Base-by-base conservation (phyloP, 2,888 invertebrate genomes). In the Himalopsyche kuldschensis region DNA sequence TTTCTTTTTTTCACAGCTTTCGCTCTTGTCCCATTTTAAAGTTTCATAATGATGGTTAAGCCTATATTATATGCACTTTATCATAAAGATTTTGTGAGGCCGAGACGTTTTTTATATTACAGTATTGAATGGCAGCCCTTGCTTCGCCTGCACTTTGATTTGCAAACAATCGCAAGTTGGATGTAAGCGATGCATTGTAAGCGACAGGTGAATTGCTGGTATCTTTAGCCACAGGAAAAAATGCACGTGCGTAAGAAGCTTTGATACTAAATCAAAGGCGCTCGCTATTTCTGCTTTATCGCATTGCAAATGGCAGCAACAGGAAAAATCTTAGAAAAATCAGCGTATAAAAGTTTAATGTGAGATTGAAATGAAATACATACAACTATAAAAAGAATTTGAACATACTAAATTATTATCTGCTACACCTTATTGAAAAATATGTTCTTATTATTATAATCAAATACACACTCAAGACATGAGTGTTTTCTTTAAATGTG, bases 81-180 rank as follows among this genome's bases (percentile, higher is more conserved):
- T 41, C 41, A 41, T 41, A 41, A 1, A 41, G 41, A 15, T 11
- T 41, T 41, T 41, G 41, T 15, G 41, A 35, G 8, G 10, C 35
- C 35, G 10, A 41, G 41, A 41, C 11, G 15, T 15, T 41, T 41
- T 55, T 55, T 1, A 20, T 55, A 55, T 55, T 55, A 20, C 2
- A 55, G 55, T 10, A 55, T 55, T 8, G 20, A 55, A 55, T 55
- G 55, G 2, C 55, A 55, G 55, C 11, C 15, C 8, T 20, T 48
- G 80, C 41, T 27, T 69, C 80, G 41, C 46, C 80, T 80, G 75
- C 46, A 75, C 35, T 55, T 55, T 55, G 46, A 75, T 80, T 80
- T 80, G 75, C 75, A 80, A 80, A 80, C 80, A 80, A 80, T 80
- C 20, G 80, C 30, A 1, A 24, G 35, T 20, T 75, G 24, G 41